Evolutionary conservation across 1,140 invertebrate species (phyloP).

Genomic region (Heliothis subflexa): DNA sequence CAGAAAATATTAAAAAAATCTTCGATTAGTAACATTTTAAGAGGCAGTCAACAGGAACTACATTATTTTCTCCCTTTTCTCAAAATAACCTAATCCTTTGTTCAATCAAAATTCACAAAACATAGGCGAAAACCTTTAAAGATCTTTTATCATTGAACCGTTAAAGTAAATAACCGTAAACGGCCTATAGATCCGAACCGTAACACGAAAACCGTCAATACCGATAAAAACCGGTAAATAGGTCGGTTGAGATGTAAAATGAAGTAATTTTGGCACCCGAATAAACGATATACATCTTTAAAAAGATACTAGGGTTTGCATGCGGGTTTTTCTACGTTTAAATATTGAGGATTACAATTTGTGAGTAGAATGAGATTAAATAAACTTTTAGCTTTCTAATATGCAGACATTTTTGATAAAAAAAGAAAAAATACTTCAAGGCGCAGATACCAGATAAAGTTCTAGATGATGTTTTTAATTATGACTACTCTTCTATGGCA

Average conservation of each 20-base stretch:
- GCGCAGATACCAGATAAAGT: too few species aligned
- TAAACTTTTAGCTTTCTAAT: too few species aligned
- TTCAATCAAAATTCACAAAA: background rate
- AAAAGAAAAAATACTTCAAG: too few species aligned
- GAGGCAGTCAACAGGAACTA: background rate
- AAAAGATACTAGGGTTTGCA: background rate
- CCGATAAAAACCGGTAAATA: background rate
- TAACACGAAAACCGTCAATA: background rate
- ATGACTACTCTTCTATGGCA: too few species aligned
- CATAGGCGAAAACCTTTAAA: background rate
- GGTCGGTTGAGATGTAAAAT: slow-evolving; percentile 4
- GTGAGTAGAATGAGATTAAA: too few species aligned
- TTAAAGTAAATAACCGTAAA: slow-evolving; percentile 7
- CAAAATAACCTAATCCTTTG: background rate
- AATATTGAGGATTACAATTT: too few species aligned
- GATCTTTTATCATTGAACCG: background rate
- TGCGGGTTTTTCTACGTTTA: too few species aligned
- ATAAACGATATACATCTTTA: slow-evolving; percentile 6
- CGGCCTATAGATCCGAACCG: background rate
- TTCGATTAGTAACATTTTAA: too few species aligned
- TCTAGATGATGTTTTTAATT: too few species aligned
- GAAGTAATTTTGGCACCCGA: background rate
- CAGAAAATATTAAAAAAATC: too few species aligned
- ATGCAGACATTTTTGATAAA: too few species aligned
- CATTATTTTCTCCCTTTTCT: background rate